These are phyloP conservation scores for Melikaiella ostensackeni DNA, from an alignment of 2,888 invertebrate species.

Conservation along the genomic window DNA sequence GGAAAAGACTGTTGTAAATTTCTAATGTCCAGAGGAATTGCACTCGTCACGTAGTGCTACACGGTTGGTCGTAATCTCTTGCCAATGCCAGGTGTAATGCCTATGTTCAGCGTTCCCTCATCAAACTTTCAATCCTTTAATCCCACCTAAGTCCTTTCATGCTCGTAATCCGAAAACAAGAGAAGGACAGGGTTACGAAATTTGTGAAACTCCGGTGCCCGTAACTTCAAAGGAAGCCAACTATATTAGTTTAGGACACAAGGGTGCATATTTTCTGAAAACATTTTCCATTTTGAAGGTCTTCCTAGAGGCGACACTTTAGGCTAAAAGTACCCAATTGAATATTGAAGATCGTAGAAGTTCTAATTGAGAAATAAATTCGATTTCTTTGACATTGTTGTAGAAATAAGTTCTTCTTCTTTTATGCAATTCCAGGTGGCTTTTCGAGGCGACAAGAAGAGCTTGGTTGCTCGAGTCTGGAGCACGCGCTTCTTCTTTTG, in stretches of 20 bases:
- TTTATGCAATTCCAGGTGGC: background rate
- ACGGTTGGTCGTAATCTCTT: slow-evolving; percentile 9
- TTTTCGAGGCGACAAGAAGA: slow-evolving; percentile 14
- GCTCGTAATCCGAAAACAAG: slow-evolving; percentile 25
- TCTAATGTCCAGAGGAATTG: slow-evolving; percentile 20
- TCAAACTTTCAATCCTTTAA: slow-evolving; percentile 33
- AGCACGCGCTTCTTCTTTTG: slow-evolving; percentile 32
- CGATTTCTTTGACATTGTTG: background rate
- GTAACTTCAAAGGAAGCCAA: background rate
- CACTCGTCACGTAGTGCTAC: background rate
- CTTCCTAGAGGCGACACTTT: too few relatives aligned
- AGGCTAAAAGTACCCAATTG: too few relatives aligned
- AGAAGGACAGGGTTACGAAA: slow-evolving; percentile 4
- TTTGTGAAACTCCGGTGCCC: background rate
- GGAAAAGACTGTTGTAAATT: slow-evolving; percentile 4
- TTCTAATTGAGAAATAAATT: slow-evolving; percentile 5
- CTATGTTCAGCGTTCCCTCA: background rate
- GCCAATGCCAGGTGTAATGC: slow-evolving; percentile 21
- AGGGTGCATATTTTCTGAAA: background rate
- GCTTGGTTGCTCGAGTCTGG: slow-evolving; percentile 23
- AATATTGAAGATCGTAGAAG: background rate
- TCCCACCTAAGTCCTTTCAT: slow-evolving; percentile 11
- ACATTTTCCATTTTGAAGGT: background rate
- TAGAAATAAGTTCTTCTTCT: background rate
- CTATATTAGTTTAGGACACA: background rate